These are phyloP conservation scores for Pithys albifrons DNA, from an alignment of 2,113 vertebrate species.

Conservation along the genomic window DNA sequence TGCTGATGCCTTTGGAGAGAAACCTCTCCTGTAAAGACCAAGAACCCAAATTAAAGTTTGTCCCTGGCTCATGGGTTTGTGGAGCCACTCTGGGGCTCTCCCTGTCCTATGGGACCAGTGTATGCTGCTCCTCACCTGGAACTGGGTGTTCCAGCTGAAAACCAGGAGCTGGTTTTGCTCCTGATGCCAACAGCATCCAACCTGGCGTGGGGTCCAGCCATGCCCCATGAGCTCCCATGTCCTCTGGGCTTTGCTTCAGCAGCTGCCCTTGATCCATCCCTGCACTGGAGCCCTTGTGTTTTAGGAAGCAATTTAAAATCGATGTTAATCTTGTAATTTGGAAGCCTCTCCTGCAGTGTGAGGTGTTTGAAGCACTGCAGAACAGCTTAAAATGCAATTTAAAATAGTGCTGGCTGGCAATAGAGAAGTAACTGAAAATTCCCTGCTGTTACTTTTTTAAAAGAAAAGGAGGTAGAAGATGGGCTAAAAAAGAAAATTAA, in stretches of 20 bases:
- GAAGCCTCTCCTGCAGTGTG: background rate
- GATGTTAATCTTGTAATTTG: slow-evolving; percentile 40
- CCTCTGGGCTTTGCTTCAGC: background rate
- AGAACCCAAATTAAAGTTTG: fast-evolving
- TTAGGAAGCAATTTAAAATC: slow-evolving; percentile 33
- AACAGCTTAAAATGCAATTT: slow-evolving; percentile 54
- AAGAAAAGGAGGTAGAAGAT: background rate
- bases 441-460: background rate
- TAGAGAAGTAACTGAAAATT: slow-evolving; percentile 9
- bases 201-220: fast-evolving
- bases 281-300: background rate
- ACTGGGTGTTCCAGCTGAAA: background rate
- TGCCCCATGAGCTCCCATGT: background rate
- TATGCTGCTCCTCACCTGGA: background rate
- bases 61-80: fast-evolving
- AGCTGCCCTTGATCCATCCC: background rate
- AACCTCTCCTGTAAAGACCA: fast-evolving
- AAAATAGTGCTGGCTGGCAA: slow-evolving; percentile 32
- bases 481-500: background rate
- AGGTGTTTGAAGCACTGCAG: slow-evolving; percentile 17
- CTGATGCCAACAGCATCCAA: background rate
- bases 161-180: background rate
- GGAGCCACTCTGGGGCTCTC: background rate
- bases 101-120: fast-evolving
- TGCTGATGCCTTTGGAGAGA: fast-evolving